Evolutionary conservation across 2,888 invertebrate genomes (phyloP).

Genomic region (Macrosoma leucophasiata): DNA sequence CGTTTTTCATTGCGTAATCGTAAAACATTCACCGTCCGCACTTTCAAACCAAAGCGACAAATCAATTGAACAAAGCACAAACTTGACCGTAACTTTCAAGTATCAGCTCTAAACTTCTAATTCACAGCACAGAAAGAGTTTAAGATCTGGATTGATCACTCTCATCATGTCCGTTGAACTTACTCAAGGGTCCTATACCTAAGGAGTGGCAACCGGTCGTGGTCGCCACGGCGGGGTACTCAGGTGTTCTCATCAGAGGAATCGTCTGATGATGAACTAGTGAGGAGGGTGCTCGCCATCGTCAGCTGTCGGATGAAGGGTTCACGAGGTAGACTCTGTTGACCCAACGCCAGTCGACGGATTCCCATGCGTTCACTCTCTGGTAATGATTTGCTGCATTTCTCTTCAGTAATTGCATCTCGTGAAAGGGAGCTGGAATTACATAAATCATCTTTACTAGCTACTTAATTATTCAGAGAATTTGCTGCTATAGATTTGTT

Average conservation of each 20-base stretch:
- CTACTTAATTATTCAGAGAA: too few species aligned
- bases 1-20: too few species aligned
- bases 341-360: conserved; percentile 70
- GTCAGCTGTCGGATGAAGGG: conserved; percentile 77
- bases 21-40: too few species aligned
- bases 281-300: conserved; percentile 77
- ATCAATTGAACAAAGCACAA: conserved; percentile 57
- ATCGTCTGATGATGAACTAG: conserved; percentile 77
- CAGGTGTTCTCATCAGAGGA: conserved; percentile 71
- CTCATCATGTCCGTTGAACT: too few species aligned
- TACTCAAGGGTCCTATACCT: conserved; percentile 63
- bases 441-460: too few species aligned
- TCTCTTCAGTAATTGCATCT: conserved; percentile 84
- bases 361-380: conserved; percentile 74
- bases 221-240: conserved; percentile 69
- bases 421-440: conserved; percentile 74
- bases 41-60: too few species aligned
- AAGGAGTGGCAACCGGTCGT: conserved; percentile 68
- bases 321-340: conserved; percentile 75
- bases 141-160: conserved; percentile 8
- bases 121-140: conserved; percentile 13
- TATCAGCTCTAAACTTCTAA: conserved; percentile 11
- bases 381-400: conserved; percentile 77
- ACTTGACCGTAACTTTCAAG: conserved; percentile 32
- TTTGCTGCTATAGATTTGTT: too few species aligned